Base-by-base conservation (phyloP, 2,113 vertebrate genomes). In the Brachyistius frenatus region DNA sequence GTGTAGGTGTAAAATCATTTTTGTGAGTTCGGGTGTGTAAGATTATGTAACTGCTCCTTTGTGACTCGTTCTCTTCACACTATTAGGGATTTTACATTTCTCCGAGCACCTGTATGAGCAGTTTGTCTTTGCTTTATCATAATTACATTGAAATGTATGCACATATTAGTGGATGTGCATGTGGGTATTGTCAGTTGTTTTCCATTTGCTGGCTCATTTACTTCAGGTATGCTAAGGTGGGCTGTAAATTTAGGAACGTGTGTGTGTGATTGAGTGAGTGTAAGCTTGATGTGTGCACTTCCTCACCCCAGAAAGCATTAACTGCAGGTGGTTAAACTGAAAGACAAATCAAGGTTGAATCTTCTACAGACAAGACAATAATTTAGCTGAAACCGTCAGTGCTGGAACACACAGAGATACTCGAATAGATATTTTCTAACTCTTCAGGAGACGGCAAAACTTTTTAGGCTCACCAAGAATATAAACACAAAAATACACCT, bases 171-270 rank as follows among this genome's bases (percentile, higher is more conserved):
- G 41, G 1, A 49, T 37, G 53, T 8, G 32, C 37, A 57, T 2
- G 9, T 33, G 36, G 23, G 23, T 1, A 6, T 44, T 67, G 23
- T 23, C 15, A 72, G 53, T 33, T 61, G 23, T 55, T 61, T 83
- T 80, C 58, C 50, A 74, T 87, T 86, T 80, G 36, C 68, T 77
- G 77, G 67, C 60, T 83, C 85, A 80, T 77, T 77, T 70, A 73
- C 39, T 49, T 39, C 23, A 80, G 66, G 52, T 76, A 44, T 72
- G 35, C 5, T 72, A 73, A 80, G 15, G 14, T 78, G 46, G 57
- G 23, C 61, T 76, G 56, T 72, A 62, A 56, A 72, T 66, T 31
- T 47, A 31, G 54, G n/a, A 15, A 11, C 41, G 33, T 30, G 53
- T 32, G 35, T 55, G 66, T 65, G 58, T 54, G 52, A 47, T 36